These are phyloP conservation scores for Mongoloraphidia duomilia DNA, from an alignment of 2,888 invertebrate species.

Conservation along the genomic window DNA sequence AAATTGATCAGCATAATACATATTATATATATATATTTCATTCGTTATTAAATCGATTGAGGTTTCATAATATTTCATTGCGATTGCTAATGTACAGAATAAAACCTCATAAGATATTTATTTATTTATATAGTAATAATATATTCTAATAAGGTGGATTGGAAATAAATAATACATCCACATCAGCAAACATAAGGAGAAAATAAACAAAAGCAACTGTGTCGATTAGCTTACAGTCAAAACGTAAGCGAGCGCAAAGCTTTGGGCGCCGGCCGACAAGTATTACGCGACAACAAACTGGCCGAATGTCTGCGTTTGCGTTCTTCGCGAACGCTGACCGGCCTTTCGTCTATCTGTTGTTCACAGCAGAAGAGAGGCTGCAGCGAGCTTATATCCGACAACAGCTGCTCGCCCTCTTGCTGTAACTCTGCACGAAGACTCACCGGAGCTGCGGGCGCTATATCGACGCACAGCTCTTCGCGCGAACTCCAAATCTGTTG, in stretches of 20 bases:
- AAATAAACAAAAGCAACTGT: too few species aligned
- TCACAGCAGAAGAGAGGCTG: conserved; percentile 34
- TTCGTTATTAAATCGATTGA: too few species aligned
- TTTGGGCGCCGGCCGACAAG: conserved; percentile 6
- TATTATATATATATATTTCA: too few species aligned
- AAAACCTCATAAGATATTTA: too few species aligned
- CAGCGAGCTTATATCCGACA: conserved; percentile 42
- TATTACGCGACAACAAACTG: conserved; percentile 16
- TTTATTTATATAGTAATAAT: too few species aligned
- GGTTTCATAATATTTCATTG: too few species aligned
- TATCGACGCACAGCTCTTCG: conserved; percentile 25
- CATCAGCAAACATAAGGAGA: too few species aligned
- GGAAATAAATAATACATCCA: too few species aligned
- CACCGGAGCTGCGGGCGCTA: conserved; percentile 16
- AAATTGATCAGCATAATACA: too few species aligned
- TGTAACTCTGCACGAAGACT: conserved; percentile 34
- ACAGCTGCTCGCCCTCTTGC: conserved; percentile 46
- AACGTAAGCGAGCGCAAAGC: conserved; percentile 4
- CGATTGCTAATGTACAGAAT: too few species aligned
- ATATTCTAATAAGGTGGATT: too few species aligned
- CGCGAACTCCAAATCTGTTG: conserved; percentile 26
- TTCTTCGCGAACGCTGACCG: conserved; percentile 25
- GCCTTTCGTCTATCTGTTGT: conserved; percentile 17
- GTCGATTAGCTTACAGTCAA: not conserved
- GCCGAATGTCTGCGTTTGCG: conserved; percentile 44